Percentiles rank a stretch among this genome's conserved stretches.
phyloP scores from a whole-genome alignment of 2,113 vertebrate genomes.

The Fregetta grallaria region DNA sequence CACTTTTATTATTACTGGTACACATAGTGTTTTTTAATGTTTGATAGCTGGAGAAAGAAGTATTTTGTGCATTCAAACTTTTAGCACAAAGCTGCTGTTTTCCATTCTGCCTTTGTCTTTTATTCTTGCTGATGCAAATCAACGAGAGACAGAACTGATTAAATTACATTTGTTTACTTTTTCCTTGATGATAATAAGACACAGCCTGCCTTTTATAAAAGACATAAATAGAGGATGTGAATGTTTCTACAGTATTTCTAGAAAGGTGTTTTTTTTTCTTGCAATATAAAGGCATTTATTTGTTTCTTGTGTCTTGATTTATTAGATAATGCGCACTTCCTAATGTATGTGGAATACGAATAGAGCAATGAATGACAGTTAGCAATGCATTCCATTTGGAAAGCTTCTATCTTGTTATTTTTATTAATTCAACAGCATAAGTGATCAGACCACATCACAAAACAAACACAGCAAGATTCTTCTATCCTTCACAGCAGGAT shows the following conservation, averaged over 20 bases:
- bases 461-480: neutral
- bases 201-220: conserved; percentile 27
- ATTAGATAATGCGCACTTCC: neutral
- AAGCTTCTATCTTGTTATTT: neutral
- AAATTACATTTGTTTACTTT: conserved; percentile 65
- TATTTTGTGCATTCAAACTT: conserved; percentile 62
- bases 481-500: neutral
- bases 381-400: neutral
- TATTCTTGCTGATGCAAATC: conserved; percentile 59
- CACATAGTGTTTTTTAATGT: conserved; percentile 15
- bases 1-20: conserved; percentile 43
- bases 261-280: neutral
- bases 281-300: conserved; percentile 2
- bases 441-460: neutral
- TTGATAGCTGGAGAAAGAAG: conserved; percentile 58
- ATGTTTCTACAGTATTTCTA: conserved; percentile 30
- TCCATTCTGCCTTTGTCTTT: conserved; percentile 61
- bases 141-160: conserved; percentile 40
- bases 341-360: neutral
- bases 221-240: conserved; percentile 29
- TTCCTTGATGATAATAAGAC: conserved; percentile 41
- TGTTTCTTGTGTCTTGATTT: neutral
- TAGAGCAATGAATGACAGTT: neutral
- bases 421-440: conserved; percentile 14
- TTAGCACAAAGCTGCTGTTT: conserved; percentile 56